These are phyloP conservation scores for Octodon degus DNA, from an alignment of 2,113 vertebrate species.

Conservation along the genomic window DNA sequence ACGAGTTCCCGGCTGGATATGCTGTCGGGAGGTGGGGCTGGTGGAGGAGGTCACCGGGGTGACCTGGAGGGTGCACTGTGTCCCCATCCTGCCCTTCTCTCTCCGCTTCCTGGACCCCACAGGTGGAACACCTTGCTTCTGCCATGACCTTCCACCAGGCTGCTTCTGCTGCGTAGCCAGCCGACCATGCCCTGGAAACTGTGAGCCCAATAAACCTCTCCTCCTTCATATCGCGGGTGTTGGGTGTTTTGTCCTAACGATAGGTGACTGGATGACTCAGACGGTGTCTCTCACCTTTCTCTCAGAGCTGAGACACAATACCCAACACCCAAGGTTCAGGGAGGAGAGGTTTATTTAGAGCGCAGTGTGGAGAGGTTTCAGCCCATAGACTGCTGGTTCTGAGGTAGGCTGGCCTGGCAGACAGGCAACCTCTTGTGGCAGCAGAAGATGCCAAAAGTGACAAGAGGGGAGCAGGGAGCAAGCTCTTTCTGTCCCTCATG, in stretches of 20 bases:
- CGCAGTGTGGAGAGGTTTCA: background rate
- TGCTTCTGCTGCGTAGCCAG: background rate
- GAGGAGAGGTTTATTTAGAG: background rate
- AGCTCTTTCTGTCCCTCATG: background rate
- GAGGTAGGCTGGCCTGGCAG: background rate
- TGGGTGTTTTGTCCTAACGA: background rate
- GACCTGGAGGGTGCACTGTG: background rate
- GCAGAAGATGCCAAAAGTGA: background rate
- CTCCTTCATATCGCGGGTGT: background rate
- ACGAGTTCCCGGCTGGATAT: background rate
- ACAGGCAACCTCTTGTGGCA: background rate
- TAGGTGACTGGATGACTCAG: background rate
- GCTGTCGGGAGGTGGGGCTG: background rate
- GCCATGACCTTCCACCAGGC: background rate
- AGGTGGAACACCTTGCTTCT: background rate
- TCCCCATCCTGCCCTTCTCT: background rate
- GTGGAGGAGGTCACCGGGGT: background rate
- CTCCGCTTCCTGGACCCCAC: background rate
- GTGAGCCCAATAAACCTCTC: background rate
- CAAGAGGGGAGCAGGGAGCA: background rate
- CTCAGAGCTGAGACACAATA: background rate
- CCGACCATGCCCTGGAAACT: background rate
- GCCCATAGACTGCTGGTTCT: background rate
- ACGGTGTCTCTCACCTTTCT: background rate
- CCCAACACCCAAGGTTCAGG: background rate